Evolutionary conservation across 2,888 invertebrate species (phyloP).

Genomic region (Aplocera efformata): DNA sequence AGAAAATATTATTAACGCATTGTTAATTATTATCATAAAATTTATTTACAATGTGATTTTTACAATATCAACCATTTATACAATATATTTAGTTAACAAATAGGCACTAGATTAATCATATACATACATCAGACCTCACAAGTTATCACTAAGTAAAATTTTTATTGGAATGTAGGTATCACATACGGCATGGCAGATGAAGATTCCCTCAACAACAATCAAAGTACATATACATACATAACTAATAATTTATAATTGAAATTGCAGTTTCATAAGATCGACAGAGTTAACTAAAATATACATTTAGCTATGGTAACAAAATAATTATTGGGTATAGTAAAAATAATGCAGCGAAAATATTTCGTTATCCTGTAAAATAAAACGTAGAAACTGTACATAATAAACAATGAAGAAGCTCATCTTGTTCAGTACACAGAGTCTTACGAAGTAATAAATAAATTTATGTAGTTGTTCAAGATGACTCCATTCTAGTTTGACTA

Average conservation of each 20-base stretch:
- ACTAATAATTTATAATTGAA: conserved; percentile 24
- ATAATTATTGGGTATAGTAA: conserved; percentile 22
- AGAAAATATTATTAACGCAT: conserved; percentile 35
- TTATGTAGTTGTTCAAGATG: conserved; percentile 57
- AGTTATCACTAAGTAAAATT: conserved; percentile 59
- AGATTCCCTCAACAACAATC: conserved; percentile 41
- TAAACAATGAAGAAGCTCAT: conserved; percentile 15
- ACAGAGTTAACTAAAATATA: conserved; percentile 50
- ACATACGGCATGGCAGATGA: conserved; percentile 69
- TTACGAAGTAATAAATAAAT: conserved; percentile 66
- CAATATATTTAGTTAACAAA: conserved; percentile 78
- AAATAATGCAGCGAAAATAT: conserved; percentile 5
- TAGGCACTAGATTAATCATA: conserved; percentile 60
- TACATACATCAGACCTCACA: conserved; percentile 75
- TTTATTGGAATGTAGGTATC: conserved; percentile 64
- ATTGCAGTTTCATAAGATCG: conserved; percentile 39
- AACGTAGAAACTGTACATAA: neutral
- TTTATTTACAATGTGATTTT: conserved; percentile 79
- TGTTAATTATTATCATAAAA: conserved; percentile 65
- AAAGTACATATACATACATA: conserved; percentile 29
- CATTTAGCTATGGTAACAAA: conserved; percentile 74
- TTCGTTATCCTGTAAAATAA: conserved; percentile 2
- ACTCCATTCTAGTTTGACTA: conserved; percentile 73
- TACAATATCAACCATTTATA: conserved; percentile 79
- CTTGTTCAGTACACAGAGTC: conserved; percentile 30